A percentile compares a stretch with the other conserved stretches of the same genome.
Evolutionary conservation across 2,797 vertebrate genomes (phyloP).

Genomic region (Melopsittacus undulatus): DNA sequence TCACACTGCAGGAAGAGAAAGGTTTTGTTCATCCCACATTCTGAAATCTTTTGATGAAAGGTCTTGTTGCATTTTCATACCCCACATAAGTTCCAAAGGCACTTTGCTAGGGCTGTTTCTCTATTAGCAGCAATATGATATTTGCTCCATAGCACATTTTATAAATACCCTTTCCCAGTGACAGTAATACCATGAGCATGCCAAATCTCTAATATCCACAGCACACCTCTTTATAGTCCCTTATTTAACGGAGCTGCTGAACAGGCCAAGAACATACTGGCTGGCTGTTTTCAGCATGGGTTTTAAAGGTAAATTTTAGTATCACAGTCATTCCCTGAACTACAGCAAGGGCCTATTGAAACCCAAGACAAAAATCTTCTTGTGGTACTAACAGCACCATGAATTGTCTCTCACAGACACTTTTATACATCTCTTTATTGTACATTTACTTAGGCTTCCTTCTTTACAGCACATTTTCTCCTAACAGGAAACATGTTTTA

Average conservation of each 20-base stretch:
- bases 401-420: constrained; percentile 36
- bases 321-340: neutral
- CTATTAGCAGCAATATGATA: neutral
- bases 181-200: neutral
- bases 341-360: neutral
- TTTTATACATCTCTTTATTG: constrained; percentile 47
- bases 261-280: neutral
- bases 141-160: neutral
- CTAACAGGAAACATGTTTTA: constrained; percentile 37
- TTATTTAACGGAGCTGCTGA: constrained; percentile 9
- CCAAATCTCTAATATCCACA: constrained; percentile 1
- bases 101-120: neutral
- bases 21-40: neutral
- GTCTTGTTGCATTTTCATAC: neutral
- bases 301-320: constrained; percentile 3
- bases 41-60: neutral
- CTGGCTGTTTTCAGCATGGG: neutral
- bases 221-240: neutral
- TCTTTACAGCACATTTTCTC: constrained; percentile 22
- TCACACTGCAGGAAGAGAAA: neutral
- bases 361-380: neutral
- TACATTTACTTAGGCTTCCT: constrained; percentile 54
- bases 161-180: constrained; percentile 7
- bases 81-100: neutral
- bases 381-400: constrained; percentile 18